Conservation (phyloP, 2,888 invertebrate genomes). For the Melanostoma scalare region DNA sequence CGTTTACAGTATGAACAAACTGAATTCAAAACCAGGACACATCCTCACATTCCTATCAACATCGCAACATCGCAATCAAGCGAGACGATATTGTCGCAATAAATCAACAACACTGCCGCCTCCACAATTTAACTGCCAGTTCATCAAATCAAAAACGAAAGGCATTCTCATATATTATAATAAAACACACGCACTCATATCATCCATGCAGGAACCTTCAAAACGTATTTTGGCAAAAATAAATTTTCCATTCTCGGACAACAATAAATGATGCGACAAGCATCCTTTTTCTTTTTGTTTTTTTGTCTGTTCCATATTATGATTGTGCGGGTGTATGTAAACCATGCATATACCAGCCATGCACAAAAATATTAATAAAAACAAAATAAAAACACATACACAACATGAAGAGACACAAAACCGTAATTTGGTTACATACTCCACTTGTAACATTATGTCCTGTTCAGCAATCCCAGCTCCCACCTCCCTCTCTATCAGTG, state of each 20-base stretch:
- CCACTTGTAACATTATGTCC: conserved; percentile 50
- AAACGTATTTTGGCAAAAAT: conserved; percentile 36
- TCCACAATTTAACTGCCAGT: conserved; percentile 58
- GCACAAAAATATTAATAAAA: conserved; percentile 23
- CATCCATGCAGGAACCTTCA: conserved; percentile 8
- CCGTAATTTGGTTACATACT: conserved; percentile 48
- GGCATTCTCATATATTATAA: conserved; percentile 37
- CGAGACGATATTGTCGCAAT: conserved; percentile 58
- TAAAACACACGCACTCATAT: conserved; percentile 34
- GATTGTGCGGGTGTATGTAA: neutral
- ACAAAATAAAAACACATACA: conserved; percentile 10
- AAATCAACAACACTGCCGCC: conserved; percentile 53
- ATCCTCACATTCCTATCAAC: conserved; percentile 10
- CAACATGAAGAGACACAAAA: conserved; percentile 34
- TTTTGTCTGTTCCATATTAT: neutral
- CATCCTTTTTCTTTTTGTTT: conserved; percentile 26
- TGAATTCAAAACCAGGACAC: neutral
- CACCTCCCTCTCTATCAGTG: neutral
- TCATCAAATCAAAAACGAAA: conserved; percentile 55
- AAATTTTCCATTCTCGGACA: conserved; percentile 39
- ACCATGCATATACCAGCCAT: neutral
- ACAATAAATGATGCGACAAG: conserved; percentile 65
- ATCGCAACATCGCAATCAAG: conserved; percentile 24
- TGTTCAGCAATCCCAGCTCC: conserved; percentile 13
- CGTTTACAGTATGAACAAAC: neutral